These are phyloP conservation scores for Rousettus madagascariensis DNA, from an alignment of 2,797 vertebrate species.

Conservation along the genomic window DNA sequence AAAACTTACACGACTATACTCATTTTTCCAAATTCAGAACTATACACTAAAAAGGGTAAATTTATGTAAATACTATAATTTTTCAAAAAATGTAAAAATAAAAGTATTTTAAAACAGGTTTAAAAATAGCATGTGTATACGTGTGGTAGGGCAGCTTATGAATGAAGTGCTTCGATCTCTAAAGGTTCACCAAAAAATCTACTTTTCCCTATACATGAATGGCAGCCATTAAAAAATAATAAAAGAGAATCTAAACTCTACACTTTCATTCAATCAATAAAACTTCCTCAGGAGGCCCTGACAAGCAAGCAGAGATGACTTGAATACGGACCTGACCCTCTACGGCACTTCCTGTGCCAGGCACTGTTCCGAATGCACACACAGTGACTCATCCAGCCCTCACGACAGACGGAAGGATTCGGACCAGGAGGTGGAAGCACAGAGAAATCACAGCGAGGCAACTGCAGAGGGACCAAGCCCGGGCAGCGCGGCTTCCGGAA, in stretches of 20 bases:
- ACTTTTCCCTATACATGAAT: background rate
- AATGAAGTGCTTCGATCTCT: background rate
- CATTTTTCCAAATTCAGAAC: background rate
- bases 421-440: background rate
- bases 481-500: background rate
- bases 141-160: background rate
- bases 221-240: background rate
- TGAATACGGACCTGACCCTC: background rate
- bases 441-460: background rate
- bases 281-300: background rate
- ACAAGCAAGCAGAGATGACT: background rate
- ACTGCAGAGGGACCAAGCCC: background rate
- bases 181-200: background rate
- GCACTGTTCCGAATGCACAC: background rate
- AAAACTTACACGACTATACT: background rate
- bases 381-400: background rate
- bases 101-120: background rate
- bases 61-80: background rate
- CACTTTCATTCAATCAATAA: background rate
- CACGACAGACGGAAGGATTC: background rate
- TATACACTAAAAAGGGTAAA: background rate
- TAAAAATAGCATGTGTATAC: background rate
- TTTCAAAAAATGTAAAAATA: background rate
- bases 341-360: rapidly evolving
- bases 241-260: background rate